These are phyloP conservation scores for Morone saxatilis DNA, from an alignment of 2,113 vertebrate species.

Conservation along the genomic window DNA sequence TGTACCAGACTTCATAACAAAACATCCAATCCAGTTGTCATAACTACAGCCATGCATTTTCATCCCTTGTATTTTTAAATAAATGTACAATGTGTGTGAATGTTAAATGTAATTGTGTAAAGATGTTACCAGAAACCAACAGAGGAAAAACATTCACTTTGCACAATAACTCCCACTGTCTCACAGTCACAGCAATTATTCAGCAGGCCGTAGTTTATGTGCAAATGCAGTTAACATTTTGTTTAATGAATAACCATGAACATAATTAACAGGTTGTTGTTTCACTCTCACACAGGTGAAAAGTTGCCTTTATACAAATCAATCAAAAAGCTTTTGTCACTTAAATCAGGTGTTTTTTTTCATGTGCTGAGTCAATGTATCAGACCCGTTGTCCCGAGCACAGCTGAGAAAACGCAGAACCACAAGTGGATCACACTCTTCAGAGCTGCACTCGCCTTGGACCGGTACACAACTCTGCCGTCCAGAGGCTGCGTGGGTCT, in stretches of 20 bases:
- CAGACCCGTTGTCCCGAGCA: conserved; percentile 40
- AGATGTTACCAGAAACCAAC: not conserved
- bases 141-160: not conserved
- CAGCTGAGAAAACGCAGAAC: conserved; percentile 44
- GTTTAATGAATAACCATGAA: not conserved
- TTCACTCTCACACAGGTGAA: conserved; percentile 5
- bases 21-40: not conserved
- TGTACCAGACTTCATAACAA: not conserved
- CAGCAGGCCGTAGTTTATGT: not conserved
- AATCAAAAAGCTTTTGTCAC: not conserved
- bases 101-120: not conserved
- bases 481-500: conserved; percentile 83
- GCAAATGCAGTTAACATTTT: not conserved
- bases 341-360: not conserved
- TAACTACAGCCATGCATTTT: not conserved
- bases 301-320: conserved; percentile 7
- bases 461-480: conserved; percentile 78
- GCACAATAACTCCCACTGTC: not conserved
- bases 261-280: not conserved
- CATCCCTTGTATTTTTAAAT: not conserved
- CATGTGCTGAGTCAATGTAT: conserved; percentile 34
- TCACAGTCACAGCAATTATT: not conserved
- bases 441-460: conserved; percentile 47
- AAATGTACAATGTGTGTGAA: not conserved
- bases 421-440: conserved; percentile 34